These are phyloP conservation scores for Sphecodes monilicornis DNA, from an alignment of 2,888 invertebrate species.

Conservation along the genomic window DNA sequence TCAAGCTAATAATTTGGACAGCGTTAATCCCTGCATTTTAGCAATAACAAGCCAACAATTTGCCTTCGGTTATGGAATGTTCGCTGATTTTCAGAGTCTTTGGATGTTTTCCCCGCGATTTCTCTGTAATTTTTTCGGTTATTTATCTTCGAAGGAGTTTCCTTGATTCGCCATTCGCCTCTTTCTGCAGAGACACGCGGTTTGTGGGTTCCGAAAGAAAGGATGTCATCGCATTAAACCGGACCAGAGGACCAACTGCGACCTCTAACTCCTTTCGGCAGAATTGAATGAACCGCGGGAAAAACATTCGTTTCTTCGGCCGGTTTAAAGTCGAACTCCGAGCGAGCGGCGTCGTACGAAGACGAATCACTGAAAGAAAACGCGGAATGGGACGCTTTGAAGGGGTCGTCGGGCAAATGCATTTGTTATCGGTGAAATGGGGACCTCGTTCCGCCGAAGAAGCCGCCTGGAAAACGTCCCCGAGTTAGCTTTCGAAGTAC, in stretches of 20 bases:
- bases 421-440: conserved; percentile 2
- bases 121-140: not conserved
- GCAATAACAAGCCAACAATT: not conserved
- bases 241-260: not conserved
- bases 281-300: conserved; percentile 1
- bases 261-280: not conserved
- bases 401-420: not conserved
- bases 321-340: conserved; percentile 1
- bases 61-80: not conserved
- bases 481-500: not conserved
- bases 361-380: conserved; percentile 26
- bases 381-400: not conserved
- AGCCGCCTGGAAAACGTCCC: not conserved
- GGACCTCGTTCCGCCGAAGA: not conserved
- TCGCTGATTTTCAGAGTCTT: not conserved
- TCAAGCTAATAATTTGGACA: not conserved
- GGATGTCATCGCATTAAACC: conserved; percentile 18
- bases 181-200: conserved; percentile 45
- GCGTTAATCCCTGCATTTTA: not conserved
- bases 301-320: conserved; percentile 3
- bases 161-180: conserved; percentile 40
- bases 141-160: conserved; percentile 22
- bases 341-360: not conserved
- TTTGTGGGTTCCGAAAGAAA: not conserved
- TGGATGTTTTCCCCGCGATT: not conserved